Percentiles rank a stretch among this genome's conserved stretches.
These are phyloP conservation scores for Bradysia coprophila DNA, from an alignment of 1,140 invertebrate genomes.

Conservation along the genomic window DNA sequence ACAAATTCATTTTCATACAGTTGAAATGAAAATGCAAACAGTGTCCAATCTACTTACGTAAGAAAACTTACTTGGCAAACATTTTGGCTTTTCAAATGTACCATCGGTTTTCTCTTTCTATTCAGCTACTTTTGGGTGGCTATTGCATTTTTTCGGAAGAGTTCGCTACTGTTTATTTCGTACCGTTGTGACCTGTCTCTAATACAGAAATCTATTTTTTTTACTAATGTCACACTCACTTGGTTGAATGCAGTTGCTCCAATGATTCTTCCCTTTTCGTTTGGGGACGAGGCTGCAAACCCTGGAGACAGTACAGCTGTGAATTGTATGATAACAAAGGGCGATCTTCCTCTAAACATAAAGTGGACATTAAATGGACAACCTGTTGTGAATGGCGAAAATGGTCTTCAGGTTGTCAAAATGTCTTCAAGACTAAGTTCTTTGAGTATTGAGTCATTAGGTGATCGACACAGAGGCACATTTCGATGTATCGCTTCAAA, in stretches of 20 bases:
- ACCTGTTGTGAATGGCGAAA: slow-evolving; percentile 19
- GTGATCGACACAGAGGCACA: slow-evolving; percentile 30
- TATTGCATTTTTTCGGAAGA: no score
- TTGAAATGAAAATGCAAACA: no score
- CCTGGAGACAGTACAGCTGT: slow-evolving; percentile 56
- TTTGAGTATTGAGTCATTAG: slow-evolving; percentile 33
- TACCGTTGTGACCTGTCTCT: no score
- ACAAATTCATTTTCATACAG: no score
- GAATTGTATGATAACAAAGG: slow-evolving; percentile 50
- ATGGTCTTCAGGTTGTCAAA: slow-evolving; percentile 32
- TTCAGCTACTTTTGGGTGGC: no score
- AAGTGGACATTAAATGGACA: slow-evolving; percentile 34
- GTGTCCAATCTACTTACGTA: no score
- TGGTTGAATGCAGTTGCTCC: no score
- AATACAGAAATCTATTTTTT: no score
- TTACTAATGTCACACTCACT: no score
- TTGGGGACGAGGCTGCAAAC: slow-evolving; percentile 48
- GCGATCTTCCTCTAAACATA: slow-evolving; percentile 48
- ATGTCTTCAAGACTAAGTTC: slow-evolving; percentile 49
- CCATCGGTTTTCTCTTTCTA: not conserved
- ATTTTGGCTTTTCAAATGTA: not conserved
- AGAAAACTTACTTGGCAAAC: no score
- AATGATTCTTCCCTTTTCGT: slow-evolving; percentile 36
- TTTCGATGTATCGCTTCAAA: slow-evolving; percentile 46
- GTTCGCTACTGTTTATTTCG: no score